phyloP scores from a whole-genome alignment of 2,888 invertebrate genomes.

The Hemistola chrysoprasaria region DNA sequence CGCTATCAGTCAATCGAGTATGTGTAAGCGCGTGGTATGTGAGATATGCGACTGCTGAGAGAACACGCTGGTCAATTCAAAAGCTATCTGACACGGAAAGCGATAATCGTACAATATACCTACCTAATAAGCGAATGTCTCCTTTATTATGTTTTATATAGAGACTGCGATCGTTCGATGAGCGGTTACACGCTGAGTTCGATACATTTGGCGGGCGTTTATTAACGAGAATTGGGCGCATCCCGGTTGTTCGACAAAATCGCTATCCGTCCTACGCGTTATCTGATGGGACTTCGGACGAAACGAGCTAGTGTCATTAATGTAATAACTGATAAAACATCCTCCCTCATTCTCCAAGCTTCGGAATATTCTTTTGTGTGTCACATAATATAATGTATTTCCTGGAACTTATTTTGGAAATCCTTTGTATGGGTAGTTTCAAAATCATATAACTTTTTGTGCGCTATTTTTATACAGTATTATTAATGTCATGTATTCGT shows the following conservation, averaged over 20 bases:
- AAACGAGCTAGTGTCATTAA: conserved; percentile 55
- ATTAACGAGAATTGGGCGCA: conserved; percentile 81
- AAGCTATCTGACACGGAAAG: conserved; percentile 49
- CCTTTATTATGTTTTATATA: conserved; percentile 52
- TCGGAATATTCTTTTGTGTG: conserved; percentile 33
- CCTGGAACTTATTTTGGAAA: conserved; percentile 13
- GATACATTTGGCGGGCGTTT: conserved; percentile 73
- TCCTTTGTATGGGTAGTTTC: too few species aligned
- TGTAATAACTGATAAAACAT: conserved; percentile 57
- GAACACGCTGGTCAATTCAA: conserved; percentile 64
- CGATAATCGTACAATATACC: conserved; percentile 45
- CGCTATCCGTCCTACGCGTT: conserved; percentile 74
- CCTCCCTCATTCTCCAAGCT: conserved; percentile 40
- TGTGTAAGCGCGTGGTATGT: conserved; percentile 52
- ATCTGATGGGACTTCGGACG: conserved; percentile 66
- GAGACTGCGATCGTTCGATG: conserved; percentile 58
- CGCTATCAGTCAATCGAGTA: conserved; percentile 52
- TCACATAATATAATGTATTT: conserved; percentile 37
- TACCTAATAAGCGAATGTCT: conserved; percentile 57
- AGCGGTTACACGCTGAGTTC: conserved; percentile 51
- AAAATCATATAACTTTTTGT: too few species aligned
- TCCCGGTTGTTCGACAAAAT: conserved; percentile 78
- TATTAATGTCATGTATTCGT: too few species aligned
- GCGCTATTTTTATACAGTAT: too few species aligned
- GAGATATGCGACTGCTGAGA: conserved; percentile 51